Evolutionary conservation across 2,797 vertebrate species (phyloP).

Genomic region (Pachyuromys duprasi): DNA sequence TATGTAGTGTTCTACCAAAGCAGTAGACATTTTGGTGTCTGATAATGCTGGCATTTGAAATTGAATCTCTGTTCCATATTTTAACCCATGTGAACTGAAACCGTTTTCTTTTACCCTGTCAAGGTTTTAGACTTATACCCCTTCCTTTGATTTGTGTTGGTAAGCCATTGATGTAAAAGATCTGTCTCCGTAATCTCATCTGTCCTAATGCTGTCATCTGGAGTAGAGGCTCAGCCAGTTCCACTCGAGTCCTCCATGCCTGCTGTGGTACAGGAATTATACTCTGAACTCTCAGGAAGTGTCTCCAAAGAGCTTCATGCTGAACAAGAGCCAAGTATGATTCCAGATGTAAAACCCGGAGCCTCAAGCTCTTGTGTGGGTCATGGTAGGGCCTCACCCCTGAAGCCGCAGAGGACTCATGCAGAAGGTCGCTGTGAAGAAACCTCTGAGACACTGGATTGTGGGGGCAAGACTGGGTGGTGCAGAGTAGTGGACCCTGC

Average conservation of each 20-base stretch:
- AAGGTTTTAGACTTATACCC: conserved; percentile 74
- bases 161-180: conserved; percentile 74
- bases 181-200: conserved; percentile 57
- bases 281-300: conserved; percentile 76
- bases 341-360: conserved; percentile 67
- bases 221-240: conserved; percentile 80
- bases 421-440: conserved; percentile 58
- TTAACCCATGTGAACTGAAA: conserved; percentile 45
- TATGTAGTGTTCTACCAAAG: conserved; percentile 30
- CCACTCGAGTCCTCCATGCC: conserved; percentile 79
- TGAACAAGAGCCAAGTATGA: conserved; percentile 60
- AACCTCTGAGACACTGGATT: conserved; percentile 44
- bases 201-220: conserved; percentile 87
- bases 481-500: conserved; percentile 56
- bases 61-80: conserved; percentile 48
- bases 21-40: background rate
- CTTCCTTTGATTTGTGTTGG: conserved; percentile 81
- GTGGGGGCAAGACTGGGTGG: conserved; percentile 39
- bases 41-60: conserved; percentile 36
- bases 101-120: conserved; percentile 39
- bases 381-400: conserved; percentile 56
- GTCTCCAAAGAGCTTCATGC: conserved; percentile 77
- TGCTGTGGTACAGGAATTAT: conserved; percentile 78
- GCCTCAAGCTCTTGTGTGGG: conserved; percentile 11
- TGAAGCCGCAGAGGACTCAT: conserved; percentile 62